Conservation (phyloP, 2,113 vertebrate genomes). For the Sturnus vulgaris region DNA sequence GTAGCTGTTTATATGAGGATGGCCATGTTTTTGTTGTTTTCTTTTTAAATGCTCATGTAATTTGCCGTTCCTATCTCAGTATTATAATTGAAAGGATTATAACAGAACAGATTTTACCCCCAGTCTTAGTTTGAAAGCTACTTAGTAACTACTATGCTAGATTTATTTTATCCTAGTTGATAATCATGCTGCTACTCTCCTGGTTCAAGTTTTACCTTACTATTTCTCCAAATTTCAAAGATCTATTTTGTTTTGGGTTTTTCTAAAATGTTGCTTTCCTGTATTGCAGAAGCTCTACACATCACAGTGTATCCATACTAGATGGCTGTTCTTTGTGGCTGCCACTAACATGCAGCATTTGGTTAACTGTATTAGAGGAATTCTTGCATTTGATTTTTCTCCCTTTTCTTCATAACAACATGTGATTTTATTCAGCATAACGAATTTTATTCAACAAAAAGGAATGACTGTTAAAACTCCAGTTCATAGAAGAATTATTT, state of each 20-base stretch:
- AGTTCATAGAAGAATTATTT: neutral
- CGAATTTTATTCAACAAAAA: neutral
- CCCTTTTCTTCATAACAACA: neutral
- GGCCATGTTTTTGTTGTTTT: rapidly evolving
- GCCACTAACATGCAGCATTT: neutral
- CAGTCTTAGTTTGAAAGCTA: neutral
- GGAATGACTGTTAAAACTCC: neutral
- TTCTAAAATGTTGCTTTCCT: neutral
- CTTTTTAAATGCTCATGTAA: neutral
- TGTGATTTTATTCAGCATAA: neutral
- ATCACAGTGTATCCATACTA: neutral
- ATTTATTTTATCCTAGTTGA: neutral
- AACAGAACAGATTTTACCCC: neutral
- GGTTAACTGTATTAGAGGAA: neutral
- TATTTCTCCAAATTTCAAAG: neutral
- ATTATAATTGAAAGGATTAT: neutral
- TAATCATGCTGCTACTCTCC: neutral
- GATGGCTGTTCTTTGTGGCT: neutral
- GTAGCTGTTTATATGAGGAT: neutral
- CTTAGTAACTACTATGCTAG: neutral
- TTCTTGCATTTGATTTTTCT: neutral
- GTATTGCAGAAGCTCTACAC: neutral
- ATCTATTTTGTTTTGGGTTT: neutral
- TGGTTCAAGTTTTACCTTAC: neutral
- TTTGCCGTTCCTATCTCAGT: neutral